phyloP scores from a whole-genome alignment of 1,140 invertebrate genomes.

The Zelostemma sp. region DNA sequence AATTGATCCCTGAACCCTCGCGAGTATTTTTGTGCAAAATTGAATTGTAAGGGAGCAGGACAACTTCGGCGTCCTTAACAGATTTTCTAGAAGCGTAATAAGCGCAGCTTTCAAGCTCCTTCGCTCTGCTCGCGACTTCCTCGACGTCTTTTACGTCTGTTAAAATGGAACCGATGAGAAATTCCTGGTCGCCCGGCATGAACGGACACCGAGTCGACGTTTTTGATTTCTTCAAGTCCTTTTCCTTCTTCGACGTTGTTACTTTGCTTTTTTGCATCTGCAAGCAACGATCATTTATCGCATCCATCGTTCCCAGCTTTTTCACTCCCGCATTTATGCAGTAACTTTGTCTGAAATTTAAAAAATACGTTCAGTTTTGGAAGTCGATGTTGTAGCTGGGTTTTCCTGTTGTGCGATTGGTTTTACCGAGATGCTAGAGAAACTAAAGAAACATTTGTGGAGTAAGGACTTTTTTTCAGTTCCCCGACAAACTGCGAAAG shows the following conservation, averaged over 20 bases:
- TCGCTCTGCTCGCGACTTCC: slow-evolving; percentile 81
- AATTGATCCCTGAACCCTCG: slow-evolving; percentile 75
- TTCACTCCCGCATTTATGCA: slow-evolving; percentile 91
- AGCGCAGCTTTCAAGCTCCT: slow-evolving; percentile 84
- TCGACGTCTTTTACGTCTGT: slow-evolving; percentile 89
- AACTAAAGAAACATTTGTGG: slow-evolving; percentile 79
- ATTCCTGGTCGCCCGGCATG: slow-evolving; percentile 74
- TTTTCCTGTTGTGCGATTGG: too few relatives aligned
- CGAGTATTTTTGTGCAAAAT: slow-evolving; percentile 90
- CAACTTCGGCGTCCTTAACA: slow-evolving; percentile 83
- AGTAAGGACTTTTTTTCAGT: slow-evolving; percentile 87
- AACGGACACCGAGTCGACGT: slow-evolving; percentile 76
- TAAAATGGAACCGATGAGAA: slow-evolving; percentile 77
- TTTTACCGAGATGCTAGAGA: slow-evolving; percentile 83
- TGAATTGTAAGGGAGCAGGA: slow-evolving; percentile 89
- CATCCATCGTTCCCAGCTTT: slow-evolving; percentile 79
- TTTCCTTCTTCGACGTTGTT: slow-evolving; percentile 72
- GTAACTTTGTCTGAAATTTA: slow-evolving; percentile 83
- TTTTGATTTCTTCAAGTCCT: slow-evolving; percentile 75
- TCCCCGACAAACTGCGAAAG: slow-evolving; percentile 94
- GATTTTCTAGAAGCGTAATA: slow-evolving; percentile 91
- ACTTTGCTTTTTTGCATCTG: slow-evolving; percentile 85
- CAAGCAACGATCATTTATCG: slow-evolving; percentile 96
- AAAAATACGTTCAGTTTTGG: too few relatives aligned
- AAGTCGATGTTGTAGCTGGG: too few relatives aligned